Evolutionary conservation across 2,113 vertebrate species (phyloP), one percentile per base, ranked within the genome.

Genomic region (Salvator merianae): DNA sequence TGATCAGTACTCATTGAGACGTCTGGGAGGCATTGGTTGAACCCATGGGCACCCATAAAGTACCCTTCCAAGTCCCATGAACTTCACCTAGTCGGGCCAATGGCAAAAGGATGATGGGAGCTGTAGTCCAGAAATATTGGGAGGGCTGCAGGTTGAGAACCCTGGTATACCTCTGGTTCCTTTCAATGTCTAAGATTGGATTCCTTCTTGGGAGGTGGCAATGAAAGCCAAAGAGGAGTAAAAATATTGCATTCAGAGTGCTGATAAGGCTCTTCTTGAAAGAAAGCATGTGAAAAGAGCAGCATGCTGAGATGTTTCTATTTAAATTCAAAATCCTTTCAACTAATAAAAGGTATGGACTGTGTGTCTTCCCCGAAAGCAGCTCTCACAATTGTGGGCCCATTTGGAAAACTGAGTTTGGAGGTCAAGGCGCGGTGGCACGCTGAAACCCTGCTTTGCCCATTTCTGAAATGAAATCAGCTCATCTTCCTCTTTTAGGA

Each of bases 401-500:
- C 0, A 5, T 85, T 76, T 38, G 83, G 83, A 86, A 81, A 91
- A 84, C 77, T 0, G 24, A 90, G 79, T 26, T 18, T 59, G 63
- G 82, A 79, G 88, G 81, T 80, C 90, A 92, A 89, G 89, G 90
- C 81, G 85, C 81, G 85, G 77, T 80, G 74, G 40, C 85, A 0
- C 20, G 83, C 86, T 90, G 89, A 92, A 89, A 90, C 87, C 89
- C 0, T 24, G 79, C 13, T 7, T 34, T 90, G 87, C 43, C 88
- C 77, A 71, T 83, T 90, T 65, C 83, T 76, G 85, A 90, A 91
- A 92, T 85, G 47, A 91, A 92, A 89, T 82, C 87, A 88, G 59
- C 65, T 83, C 79, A 87, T 0, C 65, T 28, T 0, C 0, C 78
- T 47, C 24, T 89, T 88, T 90, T 84, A 63, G 87, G 87, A 90